Evolutionary conservation across 2,113 vertebrate species (phyloP), one percentile per base, ranked within the genome.

Genomic region (Peromyscus californicus): DNA sequence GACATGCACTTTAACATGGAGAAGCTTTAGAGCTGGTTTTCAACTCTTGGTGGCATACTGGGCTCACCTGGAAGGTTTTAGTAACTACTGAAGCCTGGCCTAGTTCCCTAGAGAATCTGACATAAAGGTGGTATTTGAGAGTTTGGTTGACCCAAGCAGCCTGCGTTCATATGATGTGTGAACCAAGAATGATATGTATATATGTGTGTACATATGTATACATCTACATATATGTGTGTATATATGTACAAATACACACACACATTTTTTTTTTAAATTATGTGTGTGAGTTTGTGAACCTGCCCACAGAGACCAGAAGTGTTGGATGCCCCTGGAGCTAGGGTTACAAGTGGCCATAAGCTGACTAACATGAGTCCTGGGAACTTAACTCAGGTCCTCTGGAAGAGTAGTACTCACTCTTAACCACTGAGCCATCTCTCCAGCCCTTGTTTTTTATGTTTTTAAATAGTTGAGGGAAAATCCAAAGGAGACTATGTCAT

Each of bases 401-500:
- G 26, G 42, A 78, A 78, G 26, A 31, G 45, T 13, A 80, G 16
- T 19, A 8, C 48, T 48, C 33, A 59, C 54, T 26, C n/a, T 61
- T 42, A 84, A 84, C 21, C 22, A 39, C 80, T 9, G n/a, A 61
- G 80, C n/a, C 36, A 39, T 39, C 36, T 8, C 80, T 63, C 59
- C 15, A 26, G 82, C 82, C n/a, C 57, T 84, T 48, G 33, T 15
- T 93, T 93, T 94, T 95, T 36, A 36, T 45, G 29, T 89, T 89
- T 95, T 95, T 19, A 97, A 74, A 83, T 65, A 45, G 59, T 42
- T 95, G 17, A 9, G 3, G 9, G 33, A 89, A 85, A 59, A 83
- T 67, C 5, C 29, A 90, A 88, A 70, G 13, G 72, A 65, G 69
- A 89, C 6, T 67, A 61, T 76, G 67, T 26, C 45, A 57, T 65